Percentiles rank a stretch among this genome's conserved stretches.
phyloP scores from a whole-genome alignment of 2,888 invertebrate genomes.

The Polylopha cassiicola region DNA sequence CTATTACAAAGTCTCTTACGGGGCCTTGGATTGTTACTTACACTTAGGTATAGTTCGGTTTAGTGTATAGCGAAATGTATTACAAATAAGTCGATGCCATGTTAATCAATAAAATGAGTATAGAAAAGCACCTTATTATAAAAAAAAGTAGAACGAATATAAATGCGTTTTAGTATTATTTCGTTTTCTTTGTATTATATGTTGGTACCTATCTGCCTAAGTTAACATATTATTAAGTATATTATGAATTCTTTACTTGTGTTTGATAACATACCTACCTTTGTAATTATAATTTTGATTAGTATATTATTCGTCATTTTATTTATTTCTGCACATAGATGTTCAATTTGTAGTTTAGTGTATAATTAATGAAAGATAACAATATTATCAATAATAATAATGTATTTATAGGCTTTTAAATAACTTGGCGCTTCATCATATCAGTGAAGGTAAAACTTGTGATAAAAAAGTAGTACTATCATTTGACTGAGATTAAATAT shows the following conservation, averaged over 20 bases:
- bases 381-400: constrained; percentile 10
- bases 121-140: constrained; percentile 36
- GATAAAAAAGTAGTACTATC: constrained; percentile 27
- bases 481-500: too few species aligned
- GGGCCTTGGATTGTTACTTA: constrained; percentile 53
- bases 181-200: constrained; percentile 46
- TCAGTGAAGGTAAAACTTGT: constrained; percentile 32
- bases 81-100: constrained; percentile 57
- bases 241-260: too few species aligned
- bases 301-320: constrained; percentile 1
- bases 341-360: constrained; percentile 38
- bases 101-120: constrained; percentile 43
- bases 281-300: too few species aligned
- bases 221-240: too few species aligned
- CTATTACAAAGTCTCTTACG: constrained; percentile 38
- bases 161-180: constrained; percentile 74
- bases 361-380: constrained; percentile 19
- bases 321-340: constrained; percentile 32
- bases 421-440: constrained; percentile 28
- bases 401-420: constrained; percentile 11
- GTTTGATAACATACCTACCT: too few species aligned
- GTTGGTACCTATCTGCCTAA: constrained; percentile 27
- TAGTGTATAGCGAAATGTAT: constrained; percentile 1
- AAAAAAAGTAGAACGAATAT: constrained; percentile 41
- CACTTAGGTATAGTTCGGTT: constrained; percentile 34